Conservation (phyloP, 2,888 invertebrate species). For the Trachelus troglodyta region DNA sequence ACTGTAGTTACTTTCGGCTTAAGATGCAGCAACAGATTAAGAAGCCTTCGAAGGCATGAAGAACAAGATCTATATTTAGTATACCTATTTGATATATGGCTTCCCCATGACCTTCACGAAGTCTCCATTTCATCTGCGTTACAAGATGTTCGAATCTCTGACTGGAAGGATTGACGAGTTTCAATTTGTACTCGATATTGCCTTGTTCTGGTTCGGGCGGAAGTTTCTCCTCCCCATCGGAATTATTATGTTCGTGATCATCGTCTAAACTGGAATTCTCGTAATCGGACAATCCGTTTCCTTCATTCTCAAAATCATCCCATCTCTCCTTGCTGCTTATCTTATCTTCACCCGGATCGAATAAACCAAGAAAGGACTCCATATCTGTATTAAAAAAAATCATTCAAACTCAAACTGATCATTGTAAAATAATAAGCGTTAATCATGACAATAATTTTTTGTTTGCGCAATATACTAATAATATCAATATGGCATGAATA, state of each 20-base stretch:
- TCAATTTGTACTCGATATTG: slow-evolving; percentile 96
- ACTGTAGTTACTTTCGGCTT: slow-evolving; percentile 1
- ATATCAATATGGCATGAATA: neutral
- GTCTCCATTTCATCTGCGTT: slow-evolving; percentile 98
- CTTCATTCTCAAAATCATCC: slow-evolving; percentile 67
- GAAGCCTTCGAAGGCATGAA: neutral
- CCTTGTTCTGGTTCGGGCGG: slow-evolving; percentile 95
- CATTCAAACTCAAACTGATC: slow-evolving; percentile 4
- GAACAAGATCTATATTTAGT: neutral
- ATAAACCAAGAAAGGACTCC: slow-evolving; percentile 87
- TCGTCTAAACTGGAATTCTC: slow-evolving; percentile 67
- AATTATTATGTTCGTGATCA: slow-evolving; percentile 61
- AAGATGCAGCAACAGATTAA: neutral
- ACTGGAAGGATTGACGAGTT: slow-evolving; percentile 91
- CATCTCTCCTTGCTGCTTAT: slow-evolving; percentile 68
- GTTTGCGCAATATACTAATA: neutral
- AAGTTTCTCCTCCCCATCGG: slow-evolving; percentile 72
- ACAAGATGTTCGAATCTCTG: slow-evolving; percentile 95
- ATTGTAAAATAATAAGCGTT: neutral
- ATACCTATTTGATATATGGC: slow-evolving; percentile 94
- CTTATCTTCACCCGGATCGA: slow-evolving; percentile 72
- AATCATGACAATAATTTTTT: neutral
- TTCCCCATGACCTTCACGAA: slow-evolving; percentile 95
- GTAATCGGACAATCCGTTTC: slow-evolving; percentile 57
- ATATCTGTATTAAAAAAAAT: slow-evolving; percentile 64